Conservation (phyloP, 2,797 vertebrate genomes). For the Sphenopsis melanotis region DNA sequence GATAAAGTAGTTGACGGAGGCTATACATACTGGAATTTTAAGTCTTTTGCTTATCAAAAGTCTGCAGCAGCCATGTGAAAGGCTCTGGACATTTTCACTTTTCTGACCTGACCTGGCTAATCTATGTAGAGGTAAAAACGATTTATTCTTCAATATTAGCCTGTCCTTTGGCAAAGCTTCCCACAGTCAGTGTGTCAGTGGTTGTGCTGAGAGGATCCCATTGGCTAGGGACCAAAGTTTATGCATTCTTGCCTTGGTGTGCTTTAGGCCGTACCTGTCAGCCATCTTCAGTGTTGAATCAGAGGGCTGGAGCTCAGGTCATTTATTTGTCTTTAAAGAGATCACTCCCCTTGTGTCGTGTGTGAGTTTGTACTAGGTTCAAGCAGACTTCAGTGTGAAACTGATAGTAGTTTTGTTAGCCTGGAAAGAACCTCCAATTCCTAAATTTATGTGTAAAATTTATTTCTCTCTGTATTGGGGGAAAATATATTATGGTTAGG, state of each 20-base stretch:
- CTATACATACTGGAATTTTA: not conserved
- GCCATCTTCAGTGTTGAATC: not conserved
- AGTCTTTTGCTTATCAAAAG: constrained; percentile 21
- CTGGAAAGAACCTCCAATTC: not conserved
- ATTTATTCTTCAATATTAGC: not conserved
- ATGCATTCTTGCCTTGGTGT: not conserved
- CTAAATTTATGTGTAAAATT: not conserved
- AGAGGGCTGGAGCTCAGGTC: not conserved
- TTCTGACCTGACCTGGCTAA: not conserved
- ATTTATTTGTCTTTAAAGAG: not conserved
- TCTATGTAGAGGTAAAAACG: not conserved
- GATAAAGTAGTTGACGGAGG: constrained; percentile 17
- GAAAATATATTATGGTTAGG: not conserved
- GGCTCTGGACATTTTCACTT: not conserved
- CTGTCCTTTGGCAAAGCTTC: not conserved
- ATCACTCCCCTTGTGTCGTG: not conserved
- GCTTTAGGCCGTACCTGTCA: not conserved
- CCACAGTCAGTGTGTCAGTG: not conserved
- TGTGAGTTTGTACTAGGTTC: not conserved
- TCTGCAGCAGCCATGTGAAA: not conserved
- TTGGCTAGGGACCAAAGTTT: not conserved
- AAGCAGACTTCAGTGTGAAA: not conserved
- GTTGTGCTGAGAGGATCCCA: not conserved
- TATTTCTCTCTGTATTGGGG: not conserved
- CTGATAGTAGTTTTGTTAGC: not conserved